Evolutionary conservation across 2,888 invertebrate genomes (phyloP).

Genomic region (Unio pictorum): DNA sequence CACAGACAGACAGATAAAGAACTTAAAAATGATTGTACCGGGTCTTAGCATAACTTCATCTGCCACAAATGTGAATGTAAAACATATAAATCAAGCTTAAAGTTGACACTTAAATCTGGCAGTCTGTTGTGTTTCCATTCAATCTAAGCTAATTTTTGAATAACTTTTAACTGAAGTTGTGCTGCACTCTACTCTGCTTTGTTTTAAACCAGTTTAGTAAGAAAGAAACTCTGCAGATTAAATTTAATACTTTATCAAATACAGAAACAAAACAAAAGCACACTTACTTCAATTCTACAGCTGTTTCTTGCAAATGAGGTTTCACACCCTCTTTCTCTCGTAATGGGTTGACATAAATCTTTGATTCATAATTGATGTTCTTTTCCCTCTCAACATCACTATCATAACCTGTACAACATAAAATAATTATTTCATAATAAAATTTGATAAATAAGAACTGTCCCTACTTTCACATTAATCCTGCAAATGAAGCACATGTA

Average conservation of each 20-base stretch:
- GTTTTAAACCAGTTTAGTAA: background rate
- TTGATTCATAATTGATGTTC: constrained; percentile 68
- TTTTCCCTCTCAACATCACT: constrained; percentile 71
- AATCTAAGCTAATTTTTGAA: too few relatives aligned
- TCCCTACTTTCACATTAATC: too few relatives aligned
- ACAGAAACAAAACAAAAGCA: background rate
- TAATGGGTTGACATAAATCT: constrained; percentile 67
- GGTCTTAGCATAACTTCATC: too few relatives aligned
- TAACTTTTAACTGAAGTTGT: background rate
- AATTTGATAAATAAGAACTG: too few relatives aligned
- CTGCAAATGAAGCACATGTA: too few relatives aligned
- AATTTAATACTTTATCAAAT: too few relatives aligned
- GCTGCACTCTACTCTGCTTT: background rate
- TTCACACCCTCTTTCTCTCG: constrained; percentile 60
- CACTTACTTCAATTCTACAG: constrained; percentile 50
- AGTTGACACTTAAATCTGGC: too few relatives aligned
- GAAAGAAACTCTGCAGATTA: background rate
- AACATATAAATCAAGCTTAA: too few relatives aligned
- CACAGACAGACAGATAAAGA: too few relatives aligned
- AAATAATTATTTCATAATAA: background rate
- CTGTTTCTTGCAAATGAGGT: constrained; percentile 62
- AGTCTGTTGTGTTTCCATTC: too few relatives aligned
- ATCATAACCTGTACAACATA: constrained; percentile 66
- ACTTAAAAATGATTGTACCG: too few relatives aligned
- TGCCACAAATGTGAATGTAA: too few relatives aligned